Evolutionary conservation across 2,797 vertebrate genomes (phyloP), one percentile per base, ranked within the genome.

Genomic region (Parauchenoglanis ngamensis): DNA sequence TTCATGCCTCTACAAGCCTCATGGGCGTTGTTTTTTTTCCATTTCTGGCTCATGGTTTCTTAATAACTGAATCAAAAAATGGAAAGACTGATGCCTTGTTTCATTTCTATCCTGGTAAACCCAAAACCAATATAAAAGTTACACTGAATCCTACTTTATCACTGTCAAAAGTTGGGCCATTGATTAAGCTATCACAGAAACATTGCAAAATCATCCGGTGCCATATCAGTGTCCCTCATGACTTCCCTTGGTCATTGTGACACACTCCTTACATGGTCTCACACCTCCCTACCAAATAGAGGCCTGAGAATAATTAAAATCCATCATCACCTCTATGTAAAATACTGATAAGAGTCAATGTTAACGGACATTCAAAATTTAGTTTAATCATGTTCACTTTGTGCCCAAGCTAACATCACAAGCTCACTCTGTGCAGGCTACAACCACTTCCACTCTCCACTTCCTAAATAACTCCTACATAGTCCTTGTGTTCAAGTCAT

Each of bases 1-100:
- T 49, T 65, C 80, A 65, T 82, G 80, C 17, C 44, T 49, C 61
- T 52, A 67, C 80, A 82, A 67, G 44, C n/a, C 8, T 19, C 4
- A 28, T 80, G 25, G n/a, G 40, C 10, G 44, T 82, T 82, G 78
- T 82, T 65, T 59, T 65, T 7, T 82, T 82, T 8, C 80, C 7
- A 49, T n/a, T 49, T 49, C 25, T 65, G 56, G 25, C 21, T 65
- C 15, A 82, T 28, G 15, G 28, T 67, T 67, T 65, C 80, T 65
- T 82, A 67, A 63, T 46, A 65, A 67, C 8, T 63, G 40, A 5
- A 49, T 65, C 2, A 35, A 56, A 65, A 82, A 52, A 11, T 11
- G 28, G 4, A 25, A 80, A 61, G 57, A 57, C 21, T 25, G 56
- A 61, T 80, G 31, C 11, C 23, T 80, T 78, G 76, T 57, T 54